Evolutionary conservation across 2,797 vertebrate species (phyloP).

Genomic region (Pterois miles): DNA sequence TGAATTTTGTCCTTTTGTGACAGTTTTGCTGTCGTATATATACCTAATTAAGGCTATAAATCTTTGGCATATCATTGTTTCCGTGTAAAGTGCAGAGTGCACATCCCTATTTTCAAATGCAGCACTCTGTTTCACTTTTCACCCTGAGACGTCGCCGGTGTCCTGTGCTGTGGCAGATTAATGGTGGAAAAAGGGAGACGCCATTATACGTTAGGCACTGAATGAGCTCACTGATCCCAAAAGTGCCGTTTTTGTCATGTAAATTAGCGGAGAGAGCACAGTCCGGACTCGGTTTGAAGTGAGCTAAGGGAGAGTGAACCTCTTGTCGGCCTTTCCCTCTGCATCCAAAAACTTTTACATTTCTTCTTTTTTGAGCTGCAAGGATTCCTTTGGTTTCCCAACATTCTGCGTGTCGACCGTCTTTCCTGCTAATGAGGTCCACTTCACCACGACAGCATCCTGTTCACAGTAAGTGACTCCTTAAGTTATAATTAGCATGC

Average conservation of each 20-base stretch:
- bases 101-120: not conserved
- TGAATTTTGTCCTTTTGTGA: not conserved
- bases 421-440: slow-evolving; percentile 25
- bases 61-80: not conserved
- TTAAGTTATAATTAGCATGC: not conserved
- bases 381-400: not conserved
- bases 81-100: not conserved
- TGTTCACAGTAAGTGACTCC: slow-evolving; percentile 36
- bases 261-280: slow-evolving; percentile 54
- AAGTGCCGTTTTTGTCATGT: slow-evolving; percentile 72
- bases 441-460: not conserved
- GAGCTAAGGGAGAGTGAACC: slow-evolving; percentile 2
- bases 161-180: slow-evolving; percentile 8
- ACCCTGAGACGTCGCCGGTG: not conserved
- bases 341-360: not conserved
- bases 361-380: not conserved
- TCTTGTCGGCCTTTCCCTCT: not conserved
- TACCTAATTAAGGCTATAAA: not conserved
- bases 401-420: not conserved
- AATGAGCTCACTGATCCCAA: slow-evolving; percentile 70
- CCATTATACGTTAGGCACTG: slow-evolving; percentile 43
- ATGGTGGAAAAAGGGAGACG: not conserved
- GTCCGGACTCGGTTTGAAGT: not conserved
- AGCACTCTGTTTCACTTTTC: not conserved
- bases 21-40: not conserved